Evolutionary conservation across 92 coral and sea anemone genomes (phyloP), one percentile per base, ranked within the genome.

Genomic region (Desmophyllum pertusum): DNA sequence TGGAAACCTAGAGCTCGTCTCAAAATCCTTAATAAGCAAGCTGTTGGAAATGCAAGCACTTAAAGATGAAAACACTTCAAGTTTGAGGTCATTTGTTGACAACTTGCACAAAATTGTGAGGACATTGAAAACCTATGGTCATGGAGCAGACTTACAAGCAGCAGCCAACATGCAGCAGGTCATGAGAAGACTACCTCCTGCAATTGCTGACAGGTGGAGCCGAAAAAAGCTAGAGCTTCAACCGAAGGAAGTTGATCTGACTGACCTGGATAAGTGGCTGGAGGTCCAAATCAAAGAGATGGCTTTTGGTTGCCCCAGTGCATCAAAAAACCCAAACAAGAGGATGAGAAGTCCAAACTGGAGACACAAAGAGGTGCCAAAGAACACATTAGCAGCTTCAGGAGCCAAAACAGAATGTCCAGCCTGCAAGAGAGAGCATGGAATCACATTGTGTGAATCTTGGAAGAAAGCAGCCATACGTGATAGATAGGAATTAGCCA

Each of bases 41-140:
- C 36, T 78, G 5, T 36, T 78, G 59, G 89, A 78, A 19, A 41
- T 78, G 31, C 80, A 84, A 38, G 53, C 69, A 53, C 10, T 85
- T 21, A n/a, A 77, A 27, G 85, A 78, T 29, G 84, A 79, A 21
- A 45, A 67, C n/a, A 63, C 81, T 31, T 27, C 45, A 61, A 72
- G 27, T 39, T 6, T 78, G 63, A 78, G 85, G 25, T 37, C 64
- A 14, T 79, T 86, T 52, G 89, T 88, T 31, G 85, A 84, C 76
- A 82, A 78, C 35, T 66, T 84, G 18, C 89, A 85, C 78, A 79
- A 76, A 61, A 73, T 81, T 31, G 81, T 85, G 25, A 73, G 76
- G 21, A 71, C 76, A 46, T 19, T 89, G 33, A 81, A 87, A 19
- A 77, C 19, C 14, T 84, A 84, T 65, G 76, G 76, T 51, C 76